A percentile compares a stretch with the other conserved stretches of the same genome.
These are phyloP conservation scores for Scarus forsteni DNA, from an alignment of 2,797 vertebrate species.

Conservation along the genomic window DNA sequence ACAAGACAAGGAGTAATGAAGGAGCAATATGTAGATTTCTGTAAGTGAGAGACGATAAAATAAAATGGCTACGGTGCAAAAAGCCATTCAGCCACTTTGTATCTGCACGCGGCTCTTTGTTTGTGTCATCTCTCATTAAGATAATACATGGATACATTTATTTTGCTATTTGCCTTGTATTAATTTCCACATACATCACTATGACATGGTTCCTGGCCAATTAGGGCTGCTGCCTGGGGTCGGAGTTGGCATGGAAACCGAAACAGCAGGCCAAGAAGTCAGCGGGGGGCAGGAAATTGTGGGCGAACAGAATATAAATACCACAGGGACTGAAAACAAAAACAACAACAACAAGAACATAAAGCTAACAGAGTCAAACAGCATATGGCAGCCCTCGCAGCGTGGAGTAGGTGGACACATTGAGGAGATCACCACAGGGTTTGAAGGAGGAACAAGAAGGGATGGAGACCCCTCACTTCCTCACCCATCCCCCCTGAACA, in stretches of 20 bases:
- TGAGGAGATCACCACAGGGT: conserved; percentile 6
- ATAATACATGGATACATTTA: conserved; percentile 12
- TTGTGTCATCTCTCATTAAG: conserved; percentile 25
- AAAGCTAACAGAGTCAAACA: conserved; percentile 35
- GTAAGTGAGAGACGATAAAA: conserved; percentile 13
- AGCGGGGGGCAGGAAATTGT: conserved; percentile 48
- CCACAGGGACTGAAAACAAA: conserved; percentile 35
- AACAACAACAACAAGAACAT: conserved; percentile 47
- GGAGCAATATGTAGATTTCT: conserved; percentile 20
- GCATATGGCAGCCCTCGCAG: conserved; percentile 57
- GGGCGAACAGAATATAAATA: conserved; percentile 51
- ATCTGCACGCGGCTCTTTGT: conserved; percentile 15
- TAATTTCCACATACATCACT: conserved; percentile 37
- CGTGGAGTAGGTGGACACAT: conserved; percentile 12
- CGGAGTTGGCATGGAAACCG: conserved; percentile 61
- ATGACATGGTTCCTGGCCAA: conserved; percentile 40
- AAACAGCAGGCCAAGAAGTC: conserved; percentile 50
- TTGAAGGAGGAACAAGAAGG: conserved; percentile 6
- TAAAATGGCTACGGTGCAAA: conserved; percentile 27
- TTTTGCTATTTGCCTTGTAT: conserved; percentile 14
- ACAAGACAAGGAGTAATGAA: conserved; percentile 31
- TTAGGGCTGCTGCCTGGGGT: conserved; percentile 45
- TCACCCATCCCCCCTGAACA: not conserved
- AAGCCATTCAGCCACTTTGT: conserved; percentile 26
- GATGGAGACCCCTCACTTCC: not conserved